Base-by-base conservation (phyloP, 2,888 invertebrate species). In the Acanthoscelides obtectus region DNA sequence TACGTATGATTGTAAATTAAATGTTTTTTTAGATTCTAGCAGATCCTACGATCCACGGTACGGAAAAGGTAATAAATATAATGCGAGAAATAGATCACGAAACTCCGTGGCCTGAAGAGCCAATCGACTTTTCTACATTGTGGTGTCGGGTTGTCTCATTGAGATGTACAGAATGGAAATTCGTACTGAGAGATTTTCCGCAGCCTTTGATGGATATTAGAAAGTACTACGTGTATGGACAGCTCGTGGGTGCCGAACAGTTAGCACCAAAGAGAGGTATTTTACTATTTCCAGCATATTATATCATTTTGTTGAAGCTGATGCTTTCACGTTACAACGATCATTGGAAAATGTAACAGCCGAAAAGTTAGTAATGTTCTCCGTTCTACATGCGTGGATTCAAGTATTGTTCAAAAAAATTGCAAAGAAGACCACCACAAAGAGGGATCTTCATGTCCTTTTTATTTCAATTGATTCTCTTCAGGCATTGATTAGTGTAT, bases 181-280 rank as follows among this genome's bases (percentile, higher is more conserved):
- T 97, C 78, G 91, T 94, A 81, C 87, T 99, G 75, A 88, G 99
- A 5, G 99, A 99, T 87, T 99, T 98, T 85, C 97, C 98, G 0
- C 97, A 97, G 83, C 96, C 97, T 0, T 90, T 98, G 86, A 89
- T 98, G 79, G 91, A 93, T 79, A 92, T 97, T 73, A 91, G 92
- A 78, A 91, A 93, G 76, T 90, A 97, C 83, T 92, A 93, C 76
- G 88, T 98, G 72, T 97, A 96, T 91, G 99, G 99, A 0, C 90
- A 93, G 77, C 86, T 99, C 20, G 91, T 94, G 71, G 98, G 96
- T 0, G 98, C 97, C 0, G 98, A 99, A 84, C 94, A 94, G 80
- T 86, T 89, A 70, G 93, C 95, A 0, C 93, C 92, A 0, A 66
- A 82, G 77, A 77, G 86, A 79, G 85, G 86, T 85, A 77, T 45